These are phyloP conservation scores for Vidua chalybeata DNA, from an alignment of 2,113 vertebrate genomes.

Conservation along the genomic window DNA sequence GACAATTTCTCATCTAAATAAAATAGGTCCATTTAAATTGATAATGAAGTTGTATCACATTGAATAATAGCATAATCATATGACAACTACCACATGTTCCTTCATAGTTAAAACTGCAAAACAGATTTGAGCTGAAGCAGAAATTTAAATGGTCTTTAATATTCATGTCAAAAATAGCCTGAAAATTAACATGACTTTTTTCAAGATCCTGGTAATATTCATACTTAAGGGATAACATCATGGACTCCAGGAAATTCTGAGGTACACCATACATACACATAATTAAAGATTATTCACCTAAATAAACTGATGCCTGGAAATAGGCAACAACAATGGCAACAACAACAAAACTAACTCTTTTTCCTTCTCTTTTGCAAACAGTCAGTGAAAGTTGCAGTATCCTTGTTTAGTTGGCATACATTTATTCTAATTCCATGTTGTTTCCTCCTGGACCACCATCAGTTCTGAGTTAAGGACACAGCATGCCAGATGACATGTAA, in stretches of 20 bases:
- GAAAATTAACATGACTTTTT: background rate
- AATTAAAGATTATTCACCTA: background rate
- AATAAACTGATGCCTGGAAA: background rate
- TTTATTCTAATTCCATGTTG: background rate
- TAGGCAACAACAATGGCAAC: background rate
- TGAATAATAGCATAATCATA: background rate
- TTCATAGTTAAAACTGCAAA: background rate
- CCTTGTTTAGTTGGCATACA: background rate
- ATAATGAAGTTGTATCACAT: background rate
- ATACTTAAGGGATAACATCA: accelerated
- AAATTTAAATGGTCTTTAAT: background rate
- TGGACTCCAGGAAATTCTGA: background rate
- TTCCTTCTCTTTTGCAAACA: background rate
- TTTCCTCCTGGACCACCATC: background rate
- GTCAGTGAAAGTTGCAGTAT: background rate
- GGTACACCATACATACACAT: background rate
- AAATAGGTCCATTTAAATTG: background rate
- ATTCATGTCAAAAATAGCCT: background rate
- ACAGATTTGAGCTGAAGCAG: background rate
- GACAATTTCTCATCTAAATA: background rate
- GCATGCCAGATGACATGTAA: background rate
- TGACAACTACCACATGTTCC: background rate
- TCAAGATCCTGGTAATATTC: background rate
- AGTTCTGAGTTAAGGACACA: background rate
- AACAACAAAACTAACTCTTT: background rate